Percentiles rank a stretch among this genome's conserved stretches.
Conservation (phyloP, 2,888 invertebrate species). For the Caenorhabditis zanzibari region DNA sequence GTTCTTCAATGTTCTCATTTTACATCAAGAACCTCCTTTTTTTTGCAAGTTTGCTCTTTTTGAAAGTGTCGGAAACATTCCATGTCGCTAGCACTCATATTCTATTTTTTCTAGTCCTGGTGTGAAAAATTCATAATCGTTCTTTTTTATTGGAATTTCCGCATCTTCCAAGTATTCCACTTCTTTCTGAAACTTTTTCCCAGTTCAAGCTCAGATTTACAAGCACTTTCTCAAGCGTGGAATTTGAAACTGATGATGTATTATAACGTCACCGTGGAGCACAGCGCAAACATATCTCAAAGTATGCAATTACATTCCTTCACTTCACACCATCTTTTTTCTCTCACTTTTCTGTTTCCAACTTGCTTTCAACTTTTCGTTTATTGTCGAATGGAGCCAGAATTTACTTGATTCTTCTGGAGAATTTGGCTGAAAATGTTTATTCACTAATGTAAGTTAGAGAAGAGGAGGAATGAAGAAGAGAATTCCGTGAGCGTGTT, state of each 20-base stretch:
- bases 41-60: conserved; percentile 38
- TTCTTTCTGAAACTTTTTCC: background rate
- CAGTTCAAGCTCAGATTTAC: background rate
- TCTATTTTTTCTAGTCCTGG: conserved; percentile 1
- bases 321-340: conserved; percentile 34
- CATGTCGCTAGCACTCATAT: conserved; percentile 27
- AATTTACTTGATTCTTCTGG: background rate
- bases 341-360: conserved; percentile 28
- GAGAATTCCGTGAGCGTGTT: background rate
- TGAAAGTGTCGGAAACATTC: conserved; percentile 56
- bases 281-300: conserved; percentile 50
- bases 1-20: conserved; percentile 59
- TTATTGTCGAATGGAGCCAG: background rate
- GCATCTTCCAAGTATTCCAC: too few relatives aligned
- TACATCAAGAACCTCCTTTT: conserved; percentile 36
- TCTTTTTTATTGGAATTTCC: too few relatives aligned
- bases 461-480: background rate
- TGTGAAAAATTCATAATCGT: background rate
- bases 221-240: conserved; percentile 16
- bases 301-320: conserved; percentile 59
- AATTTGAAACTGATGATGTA: conserved; percentile 37
- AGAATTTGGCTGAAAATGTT: background rate
- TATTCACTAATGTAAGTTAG: background rate
- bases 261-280: conserved; percentile 42
- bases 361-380: conserved; percentile 15